Base-by-base conservation (phyloP, 2,888 invertebrate genomes). In the Carpatolechia fugitivella region DNA sequence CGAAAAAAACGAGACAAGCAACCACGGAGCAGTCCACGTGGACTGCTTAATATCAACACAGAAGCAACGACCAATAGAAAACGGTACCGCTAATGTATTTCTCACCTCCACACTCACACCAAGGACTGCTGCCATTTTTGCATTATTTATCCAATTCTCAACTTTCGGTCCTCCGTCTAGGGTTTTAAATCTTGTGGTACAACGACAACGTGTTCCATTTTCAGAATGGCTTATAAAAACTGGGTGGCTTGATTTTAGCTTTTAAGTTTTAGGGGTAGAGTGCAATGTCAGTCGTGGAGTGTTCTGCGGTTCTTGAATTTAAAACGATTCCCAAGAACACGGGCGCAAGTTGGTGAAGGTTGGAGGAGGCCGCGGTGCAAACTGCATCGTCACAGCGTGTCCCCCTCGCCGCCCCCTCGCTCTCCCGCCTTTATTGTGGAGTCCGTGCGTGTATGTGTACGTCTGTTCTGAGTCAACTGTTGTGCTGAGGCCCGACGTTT, bases 71-170 rank as follows among this genome's bases (percentile, higher is more conserved):
- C 91, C 91, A 91, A 91, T 91, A 82, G 90, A 84, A 87, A 88
- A 88, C 88, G 86, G 86, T 80, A 89, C 86, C 88, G 85, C 90
- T 90, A 91, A 91, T 91, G 91, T 90, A 90, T 91, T 91, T 90
- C 91, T 90, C 90, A 91, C 90, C 90, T 90, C 88, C 86, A 86
- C 88, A 88, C 90, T 85, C 90, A 89, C 87, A 88, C 87, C 82
- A 82, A 81, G 74, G 76, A 74, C 75, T 66, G 76, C 76, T 80
- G 79, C 79, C 78, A 82, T 80, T 83, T 80, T 73, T 77, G 66
- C 60, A 79, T 75, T 72, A 77, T 75, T 74, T 73, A 78, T 71
- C 66, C 77, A 72, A 85, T 76, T 84, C 66, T 84, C 74, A 78
- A 80, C 88, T 82, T 78, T 86, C 67, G 50, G 48, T 31, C 62